Evolutionary conservation across 1,140 invertebrate genomes (phyloP).

Genomic region (Bombus confusus): DNA sequence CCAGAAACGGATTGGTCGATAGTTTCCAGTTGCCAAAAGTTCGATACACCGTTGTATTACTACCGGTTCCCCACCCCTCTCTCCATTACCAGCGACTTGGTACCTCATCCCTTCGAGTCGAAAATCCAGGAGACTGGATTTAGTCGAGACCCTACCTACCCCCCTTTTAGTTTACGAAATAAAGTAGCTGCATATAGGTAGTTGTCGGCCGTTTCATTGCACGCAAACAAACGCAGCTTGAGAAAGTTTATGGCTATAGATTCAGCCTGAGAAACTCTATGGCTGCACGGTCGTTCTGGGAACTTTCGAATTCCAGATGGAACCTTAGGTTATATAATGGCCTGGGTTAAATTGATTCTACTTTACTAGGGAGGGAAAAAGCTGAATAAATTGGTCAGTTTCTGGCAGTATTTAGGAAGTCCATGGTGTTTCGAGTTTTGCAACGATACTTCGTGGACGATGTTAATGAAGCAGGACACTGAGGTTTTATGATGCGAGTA

Average conservation of each 20-base stretch:
- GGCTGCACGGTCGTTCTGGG: neutral
- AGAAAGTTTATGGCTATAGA: slow-evolving; percentile 17
- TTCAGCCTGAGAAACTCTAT: neutral
- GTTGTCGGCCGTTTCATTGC: slow-evolving; percentile 41
- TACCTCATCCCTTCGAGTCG: neutral
- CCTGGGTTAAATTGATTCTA: slow-evolving; percentile 58
- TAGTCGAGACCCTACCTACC: neutral
- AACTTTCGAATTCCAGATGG: slow-evolving; percentile 71
- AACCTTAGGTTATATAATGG: slow-evolving; percentile 68
- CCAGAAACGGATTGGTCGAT: slow-evolving; percentile 56
- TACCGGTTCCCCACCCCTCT: neutral
- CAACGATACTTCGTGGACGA: too few species aligned
- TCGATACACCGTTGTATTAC: slow-evolving; percentile 64
- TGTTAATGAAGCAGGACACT: too few species aligned
- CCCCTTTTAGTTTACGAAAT: slow-evolving; percentile 38
- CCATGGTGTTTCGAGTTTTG: neutral
- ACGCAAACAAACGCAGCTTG: slow-evolving; percentile 35
- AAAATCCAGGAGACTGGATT: neutral
- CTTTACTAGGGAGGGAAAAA: slow-evolving; percentile 1
- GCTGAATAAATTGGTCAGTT: slow-evolving; percentile 3
- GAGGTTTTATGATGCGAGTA: too few species aligned
- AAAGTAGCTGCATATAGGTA: slow-evolving; percentile 56
- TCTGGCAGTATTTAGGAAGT: neutral
- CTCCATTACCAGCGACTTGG: slow-evolving; percentile 1
- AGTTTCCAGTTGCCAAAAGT: slow-evolving; percentile 73